Evolutionary conservation across 2,888 invertebrate genomes (phyloP), one percentile per base, ranked within the genome.

Genomic region (Dryadula phaetusa): DNA sequence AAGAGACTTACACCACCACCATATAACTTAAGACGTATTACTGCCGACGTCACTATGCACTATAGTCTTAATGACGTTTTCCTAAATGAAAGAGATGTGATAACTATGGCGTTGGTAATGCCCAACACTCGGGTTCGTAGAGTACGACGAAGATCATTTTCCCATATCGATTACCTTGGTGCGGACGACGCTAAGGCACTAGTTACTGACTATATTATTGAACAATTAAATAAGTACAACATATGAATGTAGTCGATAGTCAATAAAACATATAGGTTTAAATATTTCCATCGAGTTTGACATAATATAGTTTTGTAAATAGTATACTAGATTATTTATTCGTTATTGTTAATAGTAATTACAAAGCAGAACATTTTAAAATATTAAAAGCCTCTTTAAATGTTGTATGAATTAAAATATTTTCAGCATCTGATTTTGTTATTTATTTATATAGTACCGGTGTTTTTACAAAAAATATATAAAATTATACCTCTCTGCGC

Each of bases 1-100:
- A 84, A 84, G 2, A 68, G 74, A 0, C 37, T 64, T 0, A 66
- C 66, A 1, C 86, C 90, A 0, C 88, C 88, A 0, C 40, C 32
- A 28, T 90, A 86, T 72, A 71, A 89, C 10, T 42, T 60, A 25
- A 63, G 61, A 0, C 66, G 52, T 2, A 70, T 80, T 1, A 75
- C 74, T 16, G 73, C 70, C 0, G 67, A 74, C 4, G 70, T 74
- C 3, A 74, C 69, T 0, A 63, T 80, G 62, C 74, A 79, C 49
- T 79, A 79, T 66, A 69, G 74, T 7, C 37, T 73, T 5, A 69
- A 62, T 18, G 79, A 80, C 60, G 53, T 63, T 3, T 34, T 77
- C 10, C 72, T 78, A 16, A 67, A 73, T 25, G 72, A 76, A 53
- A 58, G 54, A 52, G 79, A 80, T 53, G 74, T 75, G 6, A 5